phyloP scores from a whole-genome alignment of 1,140 invertebrate genomes.

The Galleria mellonella region DNA sequence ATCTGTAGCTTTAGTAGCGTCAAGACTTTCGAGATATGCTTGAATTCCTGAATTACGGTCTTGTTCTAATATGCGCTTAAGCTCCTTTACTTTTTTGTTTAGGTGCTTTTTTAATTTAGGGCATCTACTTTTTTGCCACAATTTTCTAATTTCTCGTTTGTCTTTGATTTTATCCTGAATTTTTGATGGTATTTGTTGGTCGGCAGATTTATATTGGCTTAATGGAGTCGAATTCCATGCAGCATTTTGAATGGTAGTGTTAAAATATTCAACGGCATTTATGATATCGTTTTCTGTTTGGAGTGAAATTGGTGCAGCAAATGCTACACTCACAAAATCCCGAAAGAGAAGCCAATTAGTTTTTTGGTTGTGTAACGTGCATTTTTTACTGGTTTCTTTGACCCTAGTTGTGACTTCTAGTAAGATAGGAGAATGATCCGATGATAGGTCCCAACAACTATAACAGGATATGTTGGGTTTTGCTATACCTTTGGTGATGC shows the following conservation, averaged over 20 bases:
- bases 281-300: neutral
- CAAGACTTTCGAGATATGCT: neutral
- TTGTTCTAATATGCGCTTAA: neutral
- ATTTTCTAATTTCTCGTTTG: neutral
- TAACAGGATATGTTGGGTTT: neutral
- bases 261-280: neutral
- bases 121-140: neutral
- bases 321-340: neutral
- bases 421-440: neutral
- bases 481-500: neutral
- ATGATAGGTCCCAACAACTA: neutral
- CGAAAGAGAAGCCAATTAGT: neutral
- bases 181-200: neutral
- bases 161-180: neutral
- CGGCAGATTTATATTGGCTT: neutral
- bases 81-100: neutral
- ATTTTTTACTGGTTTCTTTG: neutral
- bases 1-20: neutral
- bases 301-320: neutral
- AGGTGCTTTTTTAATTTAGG: neutral
- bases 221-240: conserved; percentile 1
- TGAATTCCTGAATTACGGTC: neutral
- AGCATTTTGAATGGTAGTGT: neutral
- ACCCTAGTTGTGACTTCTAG: neutral
- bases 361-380: neutral